Evolutionary conservation across 2,113 vertebrate genomes (phyloP), one percentile per base, ranked within the genome.

Genomic region (Glaucidium brasilianum): DNA sequence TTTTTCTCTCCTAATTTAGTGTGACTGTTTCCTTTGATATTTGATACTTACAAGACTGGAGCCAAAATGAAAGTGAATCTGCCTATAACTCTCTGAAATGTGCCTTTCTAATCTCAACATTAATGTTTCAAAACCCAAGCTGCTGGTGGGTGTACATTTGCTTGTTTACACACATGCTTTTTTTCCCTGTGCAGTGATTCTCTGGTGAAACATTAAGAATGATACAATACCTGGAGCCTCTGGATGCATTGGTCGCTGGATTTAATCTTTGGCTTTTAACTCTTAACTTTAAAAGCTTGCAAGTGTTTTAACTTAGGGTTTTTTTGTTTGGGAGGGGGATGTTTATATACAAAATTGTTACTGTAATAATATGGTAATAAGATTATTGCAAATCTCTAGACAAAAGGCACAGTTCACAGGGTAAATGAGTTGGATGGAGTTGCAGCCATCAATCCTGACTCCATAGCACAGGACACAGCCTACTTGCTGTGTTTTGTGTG

Each of bases 11-110:
- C 82, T 59, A 75, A 82, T 82, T 92, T 86, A 78, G 35, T 6
- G 11, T 2, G 11, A 62, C 55, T 55, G n/a, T 84, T 95, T 82
- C 80, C 80, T 92, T 91, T 97, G 89, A 85, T 84, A 82, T 56
- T 79, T 82, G 81, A 85, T 95, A 91, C 59, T 92, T 94, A 83
- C n/a, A 50, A 66, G 81, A 67, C 81, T 85, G 84, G 66, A 93
- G 78, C 81, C 78, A 91, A 97, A 94, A 49, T 45, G 89, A 94
- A 97, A 97, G 91, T 16, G 26, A 85, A 94, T 95, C 81, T 95
- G 71, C 67, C 71, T 18, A 5, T 87, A 95, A 82, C 80, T 89
- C 83, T 91, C 79, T 4, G 37, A 85, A 92, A 91, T 58, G 49
- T 76, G 92, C 66, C 53, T 92, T 95, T 87, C 80, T 94, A 53